Percentiles rank a stretch among this genome's conserved stretches.
These are phyloP conservation scores for Lineus longissimus DNA, from an alignment of 1,140 invertebrate genomes.

Conservation along the genomic window DNA sequence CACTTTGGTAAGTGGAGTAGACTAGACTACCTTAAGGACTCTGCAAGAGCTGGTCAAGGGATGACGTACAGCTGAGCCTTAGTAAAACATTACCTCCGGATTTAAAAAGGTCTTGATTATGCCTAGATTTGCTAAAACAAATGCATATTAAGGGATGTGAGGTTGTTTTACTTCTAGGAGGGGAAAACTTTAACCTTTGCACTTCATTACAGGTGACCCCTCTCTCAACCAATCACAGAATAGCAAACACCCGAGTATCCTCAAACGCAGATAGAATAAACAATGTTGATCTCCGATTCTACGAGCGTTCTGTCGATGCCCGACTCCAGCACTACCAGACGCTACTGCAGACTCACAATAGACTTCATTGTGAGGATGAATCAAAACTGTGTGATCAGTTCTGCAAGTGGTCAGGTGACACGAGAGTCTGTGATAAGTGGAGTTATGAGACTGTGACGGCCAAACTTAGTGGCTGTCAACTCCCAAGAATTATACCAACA, in stretches of 20 bases:
- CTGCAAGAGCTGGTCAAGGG: too few relatives aligned
- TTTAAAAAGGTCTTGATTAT: too few relatives aligned
- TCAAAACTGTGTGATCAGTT: not conserved
- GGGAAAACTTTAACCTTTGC: too few relatives aligned
- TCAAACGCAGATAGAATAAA: conserved; percentile 2
- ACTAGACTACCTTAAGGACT: too few relatives aligned
- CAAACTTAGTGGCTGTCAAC: not conserved
- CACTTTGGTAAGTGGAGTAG: conserved; percentile 1
- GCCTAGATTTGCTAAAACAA: too few relatives aligned
- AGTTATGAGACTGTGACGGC: conserved; percentile 2
- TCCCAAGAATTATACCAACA: not conserved
- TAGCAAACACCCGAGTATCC: not conserved
- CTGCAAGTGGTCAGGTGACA: not conserved
- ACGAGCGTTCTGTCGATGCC: not conserved
- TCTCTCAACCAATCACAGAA: conserved; percentile 3
- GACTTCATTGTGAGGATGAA: conserved; percentile 5
- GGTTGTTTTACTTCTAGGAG: too few relatives aligned
- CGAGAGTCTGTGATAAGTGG: not conserved
- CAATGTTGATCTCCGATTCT: conserved; percentile 3
- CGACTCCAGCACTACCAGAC: not conserved
- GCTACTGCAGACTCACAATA: conserved; percentile 1
- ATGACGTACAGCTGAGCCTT: too few relatives aligned
- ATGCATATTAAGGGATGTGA: too few relatives aligned
- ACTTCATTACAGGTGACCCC: not conserved
- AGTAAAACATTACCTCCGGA: too few relatives aligned